Base-by-base conservation (phyloP, 2,113 vertebrate species). In the Holacanthus passer region DNA sequence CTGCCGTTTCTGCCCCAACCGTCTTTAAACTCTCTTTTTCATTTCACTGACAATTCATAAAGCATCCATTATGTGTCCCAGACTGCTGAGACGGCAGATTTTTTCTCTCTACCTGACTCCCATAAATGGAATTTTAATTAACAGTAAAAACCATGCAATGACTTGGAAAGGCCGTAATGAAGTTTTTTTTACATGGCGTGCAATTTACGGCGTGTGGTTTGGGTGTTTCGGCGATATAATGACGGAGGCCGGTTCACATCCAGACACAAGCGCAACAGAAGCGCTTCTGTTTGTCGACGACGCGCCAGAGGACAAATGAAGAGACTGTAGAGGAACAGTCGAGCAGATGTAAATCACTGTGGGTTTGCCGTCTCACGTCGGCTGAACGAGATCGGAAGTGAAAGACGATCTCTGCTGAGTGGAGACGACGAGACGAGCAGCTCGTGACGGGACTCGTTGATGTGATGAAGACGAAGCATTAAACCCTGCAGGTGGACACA, bases 61-160 rank as follows among this genome's bases (percentile, higher is more conserved):
- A 90, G 84, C 75, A 35, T 83, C 74, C 80, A 90, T 91, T 87
- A 86, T 87, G 64, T 53, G 63, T 86, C 65, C 62, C 87, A 85
- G 64, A 76, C 55, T 60, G 77, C 90, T 85, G 90, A 86, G 79
- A 74, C 58, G 39, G 88, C 88, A 89, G 20, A 22, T 67, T 52
- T 68, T 41, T 67, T 53, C 58, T 37, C 27, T 50, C 67, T 45
- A 48, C 50, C 37, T 39, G 5, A 66, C 76, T 87, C 85, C 74
- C 39, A 41, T 82, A 82, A 87, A 87, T 81, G 39, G 85, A 87
- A 90, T 89, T 91, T 88, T 93, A 91, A 94, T 93, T 88, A 93
- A 88, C 86, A 89, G 90, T 85, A 88, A 94, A 92, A 89, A 58
- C 74, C 85, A 78, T 52, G 76, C 87, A 83, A 88, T 63, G 75